Conservation (phyloP, 2,797 vertebrate species). For the Trematomus bernacchii region DNA sequence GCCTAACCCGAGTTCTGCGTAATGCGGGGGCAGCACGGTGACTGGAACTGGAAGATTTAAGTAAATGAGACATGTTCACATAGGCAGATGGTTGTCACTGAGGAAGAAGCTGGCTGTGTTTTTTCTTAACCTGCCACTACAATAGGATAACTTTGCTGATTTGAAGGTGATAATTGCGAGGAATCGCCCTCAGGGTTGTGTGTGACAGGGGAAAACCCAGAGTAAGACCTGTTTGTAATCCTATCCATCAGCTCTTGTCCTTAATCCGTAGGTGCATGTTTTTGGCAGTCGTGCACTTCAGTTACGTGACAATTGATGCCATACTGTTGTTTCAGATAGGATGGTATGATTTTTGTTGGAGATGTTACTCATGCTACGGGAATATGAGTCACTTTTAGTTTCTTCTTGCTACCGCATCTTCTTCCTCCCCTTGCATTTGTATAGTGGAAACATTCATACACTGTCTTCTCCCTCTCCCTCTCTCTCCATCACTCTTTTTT, state of each 20-base stretch:
- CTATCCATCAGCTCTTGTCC: constrained; percentile 34
- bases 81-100: constrained; percentile 25
- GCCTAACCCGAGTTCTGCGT: constrained; percentile 67
- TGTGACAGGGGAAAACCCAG: constrained; percentile 74
- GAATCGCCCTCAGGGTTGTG: constrained; percentile 50
- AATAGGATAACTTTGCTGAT: constrained; percentile 45
- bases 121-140: background rate
- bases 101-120: background rate
- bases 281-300: constrained; percentile 8
- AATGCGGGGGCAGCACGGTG: constrained; percentile 67
- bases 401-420: constrained; percentile 28
- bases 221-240: constrained; percentile 73
- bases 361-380: background rate
- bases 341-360: constrained; percentile 7
- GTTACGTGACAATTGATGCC: constrained; percentile 5
- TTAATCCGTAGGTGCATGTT: constrained; percentile 12
- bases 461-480: constrained; percentile 55
- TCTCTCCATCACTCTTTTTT: constrained; percentile 60
- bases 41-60: constrained; percentile 33
- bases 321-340: constrained; percentile 27
- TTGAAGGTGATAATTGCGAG: constrained; percentile 57
- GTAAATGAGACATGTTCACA: constrained; percentile 31
- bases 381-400: constrained; percentile 37
- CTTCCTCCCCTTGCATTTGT: constrained; percentile 34
- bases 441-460: constrained; percentile 73